phyloP scores from a whole-genome alignment of 2,888 invertebrate genomes.

The Hylaea fasciaria region DNA sequence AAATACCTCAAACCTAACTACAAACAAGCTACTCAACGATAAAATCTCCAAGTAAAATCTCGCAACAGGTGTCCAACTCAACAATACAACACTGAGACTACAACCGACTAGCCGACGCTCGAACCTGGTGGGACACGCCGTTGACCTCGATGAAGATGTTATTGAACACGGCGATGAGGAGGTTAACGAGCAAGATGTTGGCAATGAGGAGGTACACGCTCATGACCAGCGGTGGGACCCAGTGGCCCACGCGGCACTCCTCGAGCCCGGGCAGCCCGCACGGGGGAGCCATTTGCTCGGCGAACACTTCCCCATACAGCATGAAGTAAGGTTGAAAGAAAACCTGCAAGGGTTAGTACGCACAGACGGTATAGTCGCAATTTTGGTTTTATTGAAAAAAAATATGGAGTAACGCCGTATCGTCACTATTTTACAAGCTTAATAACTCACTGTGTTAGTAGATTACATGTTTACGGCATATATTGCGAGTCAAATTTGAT shows the following conservation, averaged over 20 bases:
- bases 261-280: slow-evolving; percentile 91
- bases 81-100: slow-evolving; percentile 58
- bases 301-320: slow-evolving; percentile 99
- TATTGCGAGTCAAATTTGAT: no score
- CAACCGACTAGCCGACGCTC: slow-evolving; percentile 59
- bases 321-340: slow-evolving; percentile 99
- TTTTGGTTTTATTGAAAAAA: no score
- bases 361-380: slow-evolving; percentile 15
- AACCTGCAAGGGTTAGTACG: slow-evolving; percentile 87
- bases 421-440: no score
- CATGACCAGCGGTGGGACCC: slow-evolving; percentile 98
- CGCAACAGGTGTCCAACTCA: slow-evolving; percentile 80
- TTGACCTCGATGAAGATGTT: slow-evolving; percentile 98
- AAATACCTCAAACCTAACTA: slow-evolving; percentile 20
- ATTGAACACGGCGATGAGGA: slow-evolving; percentile 99
- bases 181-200: slow-evolving; percentile 98
- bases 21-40: slow-evolving; percentile 25
- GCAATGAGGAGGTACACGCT: slow-evolving; percentile 98
- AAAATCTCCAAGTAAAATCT: slow-evolving; percentile 62
- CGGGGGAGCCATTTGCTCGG: slow-evolving; percentile 96
- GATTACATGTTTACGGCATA: no score
- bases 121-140: slow-evolving; percentile 97
- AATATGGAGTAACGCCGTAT: no score
- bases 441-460: no score
- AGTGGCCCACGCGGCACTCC: slow-evolving; percentile 93